Base-by-base conservation (phyloP, 2,113 vertebrate species). In the Fukomys damarensis region DNA sequence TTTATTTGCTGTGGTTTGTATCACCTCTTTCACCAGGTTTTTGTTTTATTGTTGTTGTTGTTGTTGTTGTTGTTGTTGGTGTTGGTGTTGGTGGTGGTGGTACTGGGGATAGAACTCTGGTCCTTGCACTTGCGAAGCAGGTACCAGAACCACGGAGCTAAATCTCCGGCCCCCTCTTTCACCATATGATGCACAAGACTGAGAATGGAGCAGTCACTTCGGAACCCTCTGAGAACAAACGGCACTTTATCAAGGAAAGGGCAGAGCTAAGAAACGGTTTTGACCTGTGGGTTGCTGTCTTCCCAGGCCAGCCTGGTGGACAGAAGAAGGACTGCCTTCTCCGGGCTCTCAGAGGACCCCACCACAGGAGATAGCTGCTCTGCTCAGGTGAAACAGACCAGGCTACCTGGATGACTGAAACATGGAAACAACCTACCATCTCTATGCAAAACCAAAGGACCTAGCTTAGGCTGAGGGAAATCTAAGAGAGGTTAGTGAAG, bases 161-260 rank as follows among this genome's bases (percentile, higher is more conserved):
- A n/a, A n/a, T n/a, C n/a, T n/a, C n/a, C n/a, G n/a, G n/a, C n/a
- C n/a, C n/a, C 52, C 13, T 46, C 74, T 85, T 54, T 91, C 49
- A 35, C 65, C 72, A 28, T 12, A 1, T 0, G 0, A 28, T 43
- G 7, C 5, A 2, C 2, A 10, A 38, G 24, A n/a, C 5, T 38
- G 20, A 49, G 52, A 38, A 54, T 5, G 20, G n/a, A 26, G 59
- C 2, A 3, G 16, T 14, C 12, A 46, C 68, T 77, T n/a, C 28
- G 56, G 90, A 79, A 46, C 7, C 80, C 65, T 74, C 80, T 70
- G n/a, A 14, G 46, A 63, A 65, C 43, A 28, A 80, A 14, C 14
- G n/a, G 46, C 9, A 38, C 56, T 7, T 56, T 58, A 14, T 3
- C 46, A 35, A 10, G 22, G 52, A 85, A 90, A 79, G 16, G 17